Evolutionary conservation across 2,113 vertebrate genomes (phyloP).

Genomic region (Caretta caretta): DNA sequence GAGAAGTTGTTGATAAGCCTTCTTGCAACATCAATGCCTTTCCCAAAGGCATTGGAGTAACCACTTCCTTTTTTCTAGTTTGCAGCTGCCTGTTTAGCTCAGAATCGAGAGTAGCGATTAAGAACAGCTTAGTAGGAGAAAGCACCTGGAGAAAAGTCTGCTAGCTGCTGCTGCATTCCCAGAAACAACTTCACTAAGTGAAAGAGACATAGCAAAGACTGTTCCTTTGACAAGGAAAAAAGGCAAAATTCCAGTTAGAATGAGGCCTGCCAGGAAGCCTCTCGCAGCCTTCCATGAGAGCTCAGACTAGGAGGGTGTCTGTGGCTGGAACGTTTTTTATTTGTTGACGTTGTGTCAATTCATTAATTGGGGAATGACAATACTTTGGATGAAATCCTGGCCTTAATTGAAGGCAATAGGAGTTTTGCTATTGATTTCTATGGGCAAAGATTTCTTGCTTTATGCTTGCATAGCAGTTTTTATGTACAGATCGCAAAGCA

Average conservation of each 20-base stretch:
- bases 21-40: constrained; percentile 72
- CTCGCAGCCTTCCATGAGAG: not conserved
- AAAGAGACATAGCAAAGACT: constrained; percentile 37
- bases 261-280: not conserved
- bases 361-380: constrained; percentile 50
- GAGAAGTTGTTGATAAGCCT: constrained; percentile 72
- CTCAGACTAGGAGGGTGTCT: not conserved
- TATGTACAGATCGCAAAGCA: not conserved
- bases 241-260: constrained; percentile 17
- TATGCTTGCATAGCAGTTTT: not conserved
- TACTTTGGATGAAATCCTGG: constrained; percentile 37
- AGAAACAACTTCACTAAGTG: constrained; percentile 44
- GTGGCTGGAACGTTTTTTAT: constrained; percentile 7
- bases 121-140: constrained; percentile 65
- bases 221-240: constrained; percentile 57
- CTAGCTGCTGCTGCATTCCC: constrained; percentile 46
- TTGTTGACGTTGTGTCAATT: constrained; percentile 49
- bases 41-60: constrained; percentile 69
- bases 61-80: constrained; percentile 74
- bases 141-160: constrained; percentile 66
- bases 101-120: constrained; percentile 67
- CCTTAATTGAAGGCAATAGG: not conserved
- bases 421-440: not conserved
- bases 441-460: not conserved
- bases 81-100: constrained; percentile 75